A percentile compares a stretch with the other conserved stretches of the same genome.
Evolutionary conservation across 1,140 invertebrate species (phyloP).

Genomic region (Trypoxylus dichotomus): DNA sequence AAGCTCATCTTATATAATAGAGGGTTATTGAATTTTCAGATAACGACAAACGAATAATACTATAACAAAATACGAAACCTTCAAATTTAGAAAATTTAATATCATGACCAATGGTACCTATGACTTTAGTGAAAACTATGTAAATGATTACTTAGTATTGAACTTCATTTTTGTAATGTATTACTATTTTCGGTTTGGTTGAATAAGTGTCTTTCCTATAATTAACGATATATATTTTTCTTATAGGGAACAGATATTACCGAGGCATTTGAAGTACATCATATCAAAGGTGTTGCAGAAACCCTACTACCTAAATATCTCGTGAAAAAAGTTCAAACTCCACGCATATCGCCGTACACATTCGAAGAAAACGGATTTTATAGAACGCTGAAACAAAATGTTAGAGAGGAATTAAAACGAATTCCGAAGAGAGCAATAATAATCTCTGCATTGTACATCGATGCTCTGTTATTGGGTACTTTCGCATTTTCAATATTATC

Average conservation of each 20-base stretch:
- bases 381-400: constrained; percentile 62
- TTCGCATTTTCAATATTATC: background rate
- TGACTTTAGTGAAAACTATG: no score
- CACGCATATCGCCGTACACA: constrained; percentile 64
- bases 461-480: background rate
- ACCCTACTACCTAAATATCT: constrained; percentile 63
- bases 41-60: no score
- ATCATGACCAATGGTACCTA: no score
- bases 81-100: no score
- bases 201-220: background rate
- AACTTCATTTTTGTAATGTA: no score
- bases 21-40: no score
- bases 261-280: constrained; percentile 69
- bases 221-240: background rate
- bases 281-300: constrained; percentile 55
- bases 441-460: background rate
- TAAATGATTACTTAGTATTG: no score
- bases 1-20: no score
- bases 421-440: constrained; percentile 38
- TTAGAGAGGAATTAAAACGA: constrained; percentile 48
- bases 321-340: constrained; percentile 56
- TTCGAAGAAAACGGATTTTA: constrained; percentile 70
- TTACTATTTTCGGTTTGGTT: no score
- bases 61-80: no score
- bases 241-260: constrained; percentile 69